Evolutionary conservation across 2,888 invertebrate genomes (phyloP), one percentile per base, ranked within the genome.

Genomic region (Chrysomela aeneicollis): DNA sequence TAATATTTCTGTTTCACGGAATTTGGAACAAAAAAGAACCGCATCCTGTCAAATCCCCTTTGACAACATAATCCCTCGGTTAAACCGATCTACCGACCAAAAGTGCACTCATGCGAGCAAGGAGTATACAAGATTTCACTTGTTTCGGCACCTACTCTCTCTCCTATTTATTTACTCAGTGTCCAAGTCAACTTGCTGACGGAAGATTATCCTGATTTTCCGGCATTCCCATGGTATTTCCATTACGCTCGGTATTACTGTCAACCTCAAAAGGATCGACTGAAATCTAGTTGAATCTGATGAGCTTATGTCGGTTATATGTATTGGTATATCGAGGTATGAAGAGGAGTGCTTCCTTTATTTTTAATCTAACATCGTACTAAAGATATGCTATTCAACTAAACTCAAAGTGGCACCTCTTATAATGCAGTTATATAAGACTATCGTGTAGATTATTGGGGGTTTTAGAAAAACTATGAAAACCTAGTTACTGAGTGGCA

Each of bases 31-130:
- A 12, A 35, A 8, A 37, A 54, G 4, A 18, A 15, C 22, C 19
- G 26, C 37, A 35, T 54, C 8, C 35, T 35, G 15, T 32, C 21
- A 54, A 37, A 54, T 54, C 21, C 54, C 35, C n/a, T 22, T 35
- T 37, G 54, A 54, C 54, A 35, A 54, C 18, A 54, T 54, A 54
- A 54, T 54, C 54, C 54, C 6, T 32, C 35, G 21, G 54, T 54
- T 54, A 37, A 54, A 54, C 18, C 37, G 35, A 54, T 54, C 2
- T 10, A 12, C 35, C 19, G 19, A 6, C 32, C 35, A 12, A 5
- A 3, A 54, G 18, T 35, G n/a, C 54, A 35, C 54, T 32, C 35
- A 54, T 54, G 54, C 54, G 19, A 19, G 21, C 22, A 54, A 54
- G 37, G 19, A 35, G 18, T 12, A 50, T 50, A 50, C 18, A 18